Conservation (phyloP, 2,797 vertebrate genomes). For the Alcedo atthis region DNA sequence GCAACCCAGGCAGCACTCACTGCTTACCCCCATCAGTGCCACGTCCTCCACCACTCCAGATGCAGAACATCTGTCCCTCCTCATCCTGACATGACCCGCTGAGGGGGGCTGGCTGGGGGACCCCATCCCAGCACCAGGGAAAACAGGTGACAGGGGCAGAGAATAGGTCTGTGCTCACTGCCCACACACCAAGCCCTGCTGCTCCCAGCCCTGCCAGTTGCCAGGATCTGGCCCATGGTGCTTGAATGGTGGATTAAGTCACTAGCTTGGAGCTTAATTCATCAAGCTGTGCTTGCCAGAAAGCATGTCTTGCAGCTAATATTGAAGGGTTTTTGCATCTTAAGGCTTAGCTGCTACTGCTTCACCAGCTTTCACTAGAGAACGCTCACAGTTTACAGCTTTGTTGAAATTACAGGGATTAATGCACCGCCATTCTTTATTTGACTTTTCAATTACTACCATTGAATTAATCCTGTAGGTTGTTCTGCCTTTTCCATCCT, state of each 20-base stretch:
- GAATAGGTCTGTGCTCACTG: neutral
- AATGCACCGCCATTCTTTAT: conserved; percentile 45
- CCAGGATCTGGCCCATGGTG: neutral
- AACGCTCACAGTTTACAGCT: conserved; percentile 31
- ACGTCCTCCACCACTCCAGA: neutral
- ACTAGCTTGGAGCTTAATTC: conserved; percentile 43
- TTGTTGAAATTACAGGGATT: conserved; percentile 52
- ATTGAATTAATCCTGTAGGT: conserved; percentile 33
- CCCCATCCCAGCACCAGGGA: neutral
- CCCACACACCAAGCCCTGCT: neutral
- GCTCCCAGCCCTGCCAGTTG: neutral
- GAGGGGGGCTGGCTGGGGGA: neutral
- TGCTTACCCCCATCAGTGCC: fast-evolving
- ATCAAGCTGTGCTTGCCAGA: conserved; percentile 22
- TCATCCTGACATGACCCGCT: neutral
- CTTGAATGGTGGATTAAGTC: conserved; percentile 24
- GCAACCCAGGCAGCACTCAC: neutral
- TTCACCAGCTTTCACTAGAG: conserved; percentile 42
- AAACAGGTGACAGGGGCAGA: fast-evolving
- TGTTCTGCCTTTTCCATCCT: conserved; percentile 48
- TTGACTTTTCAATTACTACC: conserved; percentile 55
- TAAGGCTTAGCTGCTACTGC: conserved; percentile 57
- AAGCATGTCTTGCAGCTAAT: conserved; percentile 36
- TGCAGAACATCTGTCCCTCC: neutral
- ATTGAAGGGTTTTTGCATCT: conserved; percentile 43